Evolutionary conservation across 1,140 invertebrate genomes (phyloP), one percentile per base, ranked within the genome.

Genomic region (Pararge aegeria): DNA sequence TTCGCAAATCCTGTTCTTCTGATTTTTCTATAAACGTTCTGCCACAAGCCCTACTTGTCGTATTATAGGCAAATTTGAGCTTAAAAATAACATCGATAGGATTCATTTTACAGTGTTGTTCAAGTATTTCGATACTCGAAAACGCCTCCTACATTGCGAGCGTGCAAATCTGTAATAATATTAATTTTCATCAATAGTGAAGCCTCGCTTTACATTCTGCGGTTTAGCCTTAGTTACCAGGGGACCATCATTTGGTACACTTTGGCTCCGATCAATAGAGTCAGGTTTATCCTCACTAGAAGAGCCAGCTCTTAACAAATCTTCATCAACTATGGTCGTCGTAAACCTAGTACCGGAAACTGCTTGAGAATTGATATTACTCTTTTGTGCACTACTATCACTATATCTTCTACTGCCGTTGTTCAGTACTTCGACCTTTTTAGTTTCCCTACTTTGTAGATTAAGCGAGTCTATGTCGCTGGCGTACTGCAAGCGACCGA

Each of bases 401-500:
- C 83, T 89, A 55, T 83, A 85, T 64, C 83, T 64, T 50, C 83
- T 75, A 66, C 75, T 77, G n/a, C 72, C 80, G 52, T 86, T 86
- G 51, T 83, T 83, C 13, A 86, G 29, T 7, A 75, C 27, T 9
- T 84, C 78, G 44, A 80, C 77, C 52, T 70, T 80, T 50, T 74
- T 83, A 49, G 29, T 37, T 13, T 81, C 79, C 54, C 73, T 80
- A 52, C 66, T 79, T 55, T 80, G 80, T 42, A 79, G 61, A 44
- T 80, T 83, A 12, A 81, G 59, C 9, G 82, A 73, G 30, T 81
- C 81, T 42, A 84, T 51, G 38, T 82, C 75, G 52, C 65, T 66
- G 10, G 64, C 44, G 53, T 67, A 72, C 16, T 71, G 72, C 13
- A 66, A 54, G 9, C 71, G 54, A 42, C 81, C 73, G 66, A 88